Evolutionary conservation across 2,888 invertebrate species (phyloP).

Genomic region (Papilio protenor): DNA sequence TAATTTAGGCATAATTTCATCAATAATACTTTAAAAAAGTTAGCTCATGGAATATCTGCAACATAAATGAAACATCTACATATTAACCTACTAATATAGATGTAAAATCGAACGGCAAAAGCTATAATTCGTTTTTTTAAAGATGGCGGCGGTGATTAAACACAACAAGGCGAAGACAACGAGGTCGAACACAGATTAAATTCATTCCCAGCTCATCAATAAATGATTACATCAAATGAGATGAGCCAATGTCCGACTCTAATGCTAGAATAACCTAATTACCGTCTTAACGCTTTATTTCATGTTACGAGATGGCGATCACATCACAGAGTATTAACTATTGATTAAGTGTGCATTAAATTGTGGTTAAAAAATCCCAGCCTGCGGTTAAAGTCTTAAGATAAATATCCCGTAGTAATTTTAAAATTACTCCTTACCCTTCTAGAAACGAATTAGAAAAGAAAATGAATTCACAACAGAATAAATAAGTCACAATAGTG

Average conservation of each 20-base stretch:
- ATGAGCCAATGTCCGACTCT: conserved; percentile 12
- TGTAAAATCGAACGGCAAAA: neutral
- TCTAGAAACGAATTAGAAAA: neutral
- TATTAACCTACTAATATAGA: neutral
- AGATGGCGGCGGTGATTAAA: conserved; percentile 23
- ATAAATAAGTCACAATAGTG: neutral
- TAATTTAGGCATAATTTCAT: too few relatives aligned
- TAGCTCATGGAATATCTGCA: too few relatives aligned
- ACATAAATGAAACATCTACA: too few relatives aligned
- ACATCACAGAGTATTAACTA: neutral
- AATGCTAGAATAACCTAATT: conserved; percentile 30
- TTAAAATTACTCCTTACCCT: neutral
- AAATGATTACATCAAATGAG: conserved; percentile 24
- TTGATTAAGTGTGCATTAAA: neutral
- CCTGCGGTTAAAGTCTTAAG: neutral
- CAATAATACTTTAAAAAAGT: too few relatives aligned
- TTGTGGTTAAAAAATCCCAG: neutral
- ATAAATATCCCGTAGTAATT: neutral
- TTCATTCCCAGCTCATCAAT: conserved; percentile 38
- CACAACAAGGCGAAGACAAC: conserved; percentile 27
- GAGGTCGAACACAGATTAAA: conserved; percentile 24
- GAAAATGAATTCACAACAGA: neutral
- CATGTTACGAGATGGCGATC: conserved; percentile 15
- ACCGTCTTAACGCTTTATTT: conserved; percentile 35
- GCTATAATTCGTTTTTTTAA: neutral